A percentile compares a stretch with the other conserved stretches of the same genome.
Evolutionary conservation across 1,140 invertebrate species (phyloP).

Genomic region (Drosophila kepulauana): DNA sequence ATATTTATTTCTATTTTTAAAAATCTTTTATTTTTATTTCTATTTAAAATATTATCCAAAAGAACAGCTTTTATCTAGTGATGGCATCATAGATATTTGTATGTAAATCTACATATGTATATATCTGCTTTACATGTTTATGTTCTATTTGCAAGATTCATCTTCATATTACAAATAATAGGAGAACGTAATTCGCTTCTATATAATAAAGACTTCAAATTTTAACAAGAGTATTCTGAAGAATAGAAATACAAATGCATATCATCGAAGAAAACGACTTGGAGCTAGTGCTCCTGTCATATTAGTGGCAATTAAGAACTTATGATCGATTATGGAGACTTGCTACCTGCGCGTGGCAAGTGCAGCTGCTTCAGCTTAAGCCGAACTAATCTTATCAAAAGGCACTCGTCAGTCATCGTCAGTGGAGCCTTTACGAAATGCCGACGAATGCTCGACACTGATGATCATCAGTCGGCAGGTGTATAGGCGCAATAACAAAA

Average conservation of each 20-base stretch:
- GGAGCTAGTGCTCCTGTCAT: constrained; percentile 33
- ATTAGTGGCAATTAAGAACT: constrained; percentile 63
- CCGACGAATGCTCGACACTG: constrained; percentile 16
- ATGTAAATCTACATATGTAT: too few relatives aligned
- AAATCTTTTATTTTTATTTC: too few relatives aligned
- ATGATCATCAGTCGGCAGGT: constrained; percentile 54
- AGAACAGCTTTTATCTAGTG: too few relatives aligned
- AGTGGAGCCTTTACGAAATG: constrained; percentile 49
- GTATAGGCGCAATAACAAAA: constrained; percentile 48
- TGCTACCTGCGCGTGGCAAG: constrained; percentile 55
- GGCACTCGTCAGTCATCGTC: constrained; percentile 55
- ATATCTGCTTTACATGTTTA: too few relatives aligned
- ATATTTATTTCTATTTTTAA: too few relatives aligned
- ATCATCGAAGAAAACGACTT: background rate
- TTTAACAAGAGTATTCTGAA: too few relatives aligned
- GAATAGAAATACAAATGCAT: background rate
- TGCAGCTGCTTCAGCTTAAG: constrained; percentile 51
- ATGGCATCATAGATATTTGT: too few relatives aligned
- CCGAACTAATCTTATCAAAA: constrained; percentile 74
- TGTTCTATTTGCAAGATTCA: too few relatives aligned
- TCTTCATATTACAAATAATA: too few relatives aligned
- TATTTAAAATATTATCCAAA: too few relatives aligned
- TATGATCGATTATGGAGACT: constrained; percentile 58
- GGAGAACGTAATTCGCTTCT: too few relatives aligned
- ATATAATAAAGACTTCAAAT: too few relatives aligned